Evolutionary conservation across 2,113 vertebrate species (phyloP).

Genomic region (Zosterops japonicus): DNA sequence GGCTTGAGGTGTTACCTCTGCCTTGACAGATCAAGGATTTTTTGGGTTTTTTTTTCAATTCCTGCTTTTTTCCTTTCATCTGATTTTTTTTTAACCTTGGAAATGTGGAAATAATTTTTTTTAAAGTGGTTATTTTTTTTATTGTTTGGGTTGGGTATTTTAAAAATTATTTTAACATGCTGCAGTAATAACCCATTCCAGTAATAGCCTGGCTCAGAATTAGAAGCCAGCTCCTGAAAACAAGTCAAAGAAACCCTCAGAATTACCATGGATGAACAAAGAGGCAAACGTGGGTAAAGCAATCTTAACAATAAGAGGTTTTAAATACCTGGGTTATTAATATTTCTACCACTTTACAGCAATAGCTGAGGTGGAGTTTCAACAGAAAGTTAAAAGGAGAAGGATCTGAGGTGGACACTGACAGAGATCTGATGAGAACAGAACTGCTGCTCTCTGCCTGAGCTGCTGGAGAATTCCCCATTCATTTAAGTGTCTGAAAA

Average conservation of each 20-base stretch:
- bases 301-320: neutral
- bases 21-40: neutral
- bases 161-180: neutral
- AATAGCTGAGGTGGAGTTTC: neutral
- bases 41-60: neutral
- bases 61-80: neutral
- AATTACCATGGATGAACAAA: neutral
- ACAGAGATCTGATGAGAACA: neutral
- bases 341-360: neutral
- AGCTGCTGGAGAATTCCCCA: neutral
- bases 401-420: neutral
- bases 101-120: neutral
- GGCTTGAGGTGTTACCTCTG: conserved; percentile 3
- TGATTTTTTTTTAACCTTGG: neutral
- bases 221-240: neutral
- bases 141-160: neutral
- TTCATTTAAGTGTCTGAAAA: neutral
- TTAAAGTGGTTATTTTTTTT: neutral
- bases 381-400: neutral
- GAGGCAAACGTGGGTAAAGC: neutral
- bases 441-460: neutral
- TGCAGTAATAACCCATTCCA: neutral
- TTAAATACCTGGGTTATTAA: neutral
- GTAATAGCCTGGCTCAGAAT: neutral
- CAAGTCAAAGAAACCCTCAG: neutral